Evolutionary conservation across 1,140 invertebrate genomes (phyloP), one percentile per base, ranked within the genome.

Genomic region (Microplitis demolitor): DNA sequence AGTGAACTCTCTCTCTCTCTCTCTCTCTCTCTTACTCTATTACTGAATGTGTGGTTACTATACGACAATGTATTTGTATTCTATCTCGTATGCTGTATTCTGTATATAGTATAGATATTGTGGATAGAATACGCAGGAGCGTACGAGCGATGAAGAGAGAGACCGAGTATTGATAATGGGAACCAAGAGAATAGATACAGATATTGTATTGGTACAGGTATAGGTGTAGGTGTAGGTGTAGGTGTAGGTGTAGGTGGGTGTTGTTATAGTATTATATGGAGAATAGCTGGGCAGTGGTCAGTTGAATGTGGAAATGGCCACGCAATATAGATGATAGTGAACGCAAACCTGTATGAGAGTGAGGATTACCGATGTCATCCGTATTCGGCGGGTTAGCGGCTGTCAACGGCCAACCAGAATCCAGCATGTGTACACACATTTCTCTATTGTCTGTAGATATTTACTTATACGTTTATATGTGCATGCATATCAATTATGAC

Each of bases 371-470:
- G 50, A 75, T 80, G 81, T 85, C 85, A 85, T 85, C 83, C 81
- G 84, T 85, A 86, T 85, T 85, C 84, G 81, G 79, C 79, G 83
- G 83, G 82, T 85, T 85, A 83, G 83, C 78, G 80, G 78, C 82
- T 86, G 85, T 86, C 85, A 85, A 76, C 84, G 78, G 73, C 75
- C 82, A 80, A 50, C 13, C 56, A 53, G 39, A 45, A 45, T 45
- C 39, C 39, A 45, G 39, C 5, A 61, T 67, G 45, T 39, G 62
- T 63, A 45, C 53, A 16, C 24, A 34, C 24, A 2, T 14, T 39
- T 3, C 39, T 62, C 31, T 62, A 64, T 64, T 9, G 6, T 45
- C 1, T 45, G 39, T 45, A 45, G 6, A 11, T 45, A 45, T 45
- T 45, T 45, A 45, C 6, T 11, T 45, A 45, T 11, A 45, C 6